Percentiles rank a stretch among this genome's conserved stretches.
These are phyloP conservation scores for Chymomyza costata DNA, from an alignment of 1,140 invertebrate species.

Conservation along the genomic window DNA sequence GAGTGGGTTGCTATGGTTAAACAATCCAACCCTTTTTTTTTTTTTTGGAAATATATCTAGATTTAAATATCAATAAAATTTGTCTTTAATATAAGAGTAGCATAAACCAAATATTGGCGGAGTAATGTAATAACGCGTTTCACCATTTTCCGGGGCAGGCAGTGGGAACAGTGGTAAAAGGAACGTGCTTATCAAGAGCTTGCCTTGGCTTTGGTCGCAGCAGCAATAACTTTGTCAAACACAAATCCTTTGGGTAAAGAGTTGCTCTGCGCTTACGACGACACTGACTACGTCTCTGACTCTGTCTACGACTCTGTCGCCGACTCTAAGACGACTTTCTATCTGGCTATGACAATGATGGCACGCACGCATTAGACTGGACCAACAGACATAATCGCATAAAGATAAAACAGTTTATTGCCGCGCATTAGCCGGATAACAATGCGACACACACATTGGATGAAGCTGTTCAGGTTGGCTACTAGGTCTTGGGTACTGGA, in stretches of 20 bases:
- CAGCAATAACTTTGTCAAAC: conserved; percentile 59
- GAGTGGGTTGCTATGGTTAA: too few relatives aligned
- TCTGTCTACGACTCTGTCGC: neutral
- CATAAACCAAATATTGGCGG: too few relatives aligned
- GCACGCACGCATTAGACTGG: neutral
- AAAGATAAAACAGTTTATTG: conserved; percentile 73
- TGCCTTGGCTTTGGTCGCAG: conserved; percentile 38
- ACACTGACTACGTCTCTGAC: neutral
- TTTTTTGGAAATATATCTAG: too few relatives aligned
- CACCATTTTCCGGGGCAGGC: neutral
- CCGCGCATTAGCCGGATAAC: conserved; percentile 41
- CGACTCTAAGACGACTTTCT: neutral
- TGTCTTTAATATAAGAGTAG: too few relatives aligned
- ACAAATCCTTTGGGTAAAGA: conserved; percentile 71
- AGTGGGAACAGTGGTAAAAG: neutral
- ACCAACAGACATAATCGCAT: conserved; percentile 65
- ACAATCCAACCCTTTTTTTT: too few relatives aligned
- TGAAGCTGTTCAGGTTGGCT: too few relatives aligned
- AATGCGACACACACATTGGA: conserved; percentile 5
- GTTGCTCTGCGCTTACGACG: conserved; percentile 28
- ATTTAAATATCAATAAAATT: too few relatives aligned
- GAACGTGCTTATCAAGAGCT: conserved; percentile 18
- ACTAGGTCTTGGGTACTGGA: too few relatives aligned
- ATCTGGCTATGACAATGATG: too few relatives aligned
- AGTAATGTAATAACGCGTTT: too few relatives aligned